phyloP scores from a whole-genome alignment of 2,888 invertebrate species.

The Venusia cambrica region DNA sequence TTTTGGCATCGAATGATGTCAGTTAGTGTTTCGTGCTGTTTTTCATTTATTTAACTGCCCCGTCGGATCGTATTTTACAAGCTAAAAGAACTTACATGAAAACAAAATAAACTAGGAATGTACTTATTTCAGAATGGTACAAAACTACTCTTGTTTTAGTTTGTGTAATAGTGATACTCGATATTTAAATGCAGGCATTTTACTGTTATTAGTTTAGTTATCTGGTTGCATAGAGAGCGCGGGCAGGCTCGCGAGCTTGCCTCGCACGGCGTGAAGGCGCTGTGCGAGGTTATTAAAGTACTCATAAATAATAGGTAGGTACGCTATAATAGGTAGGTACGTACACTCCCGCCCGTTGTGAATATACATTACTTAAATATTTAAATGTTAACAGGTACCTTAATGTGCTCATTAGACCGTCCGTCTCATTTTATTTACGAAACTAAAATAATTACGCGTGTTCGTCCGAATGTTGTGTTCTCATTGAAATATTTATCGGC shows the following conservation, averaged over 20 bases:
- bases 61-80: slow-evolving; percentile 40
- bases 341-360: slow-evolving; percentile 51
- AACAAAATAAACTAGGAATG: slow-evolving; percentile 16
- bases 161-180: slow-evolving; percentile 21
- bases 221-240: slow-evolving; percentile 17
- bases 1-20: slow-evolving; percentile 56
- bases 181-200: slow-evolving; percentile 23
- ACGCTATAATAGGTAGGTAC: too few relatives aligned
- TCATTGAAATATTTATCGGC: slow-evolving; percentile 67
- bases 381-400: slow-evolving; percentile 53
- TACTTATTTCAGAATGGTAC: slow-evolving; percentile 11
- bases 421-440: slow-evolving; percentile 59
- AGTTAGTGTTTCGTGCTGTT: slow-evolving; percentile 49
- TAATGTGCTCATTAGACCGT: slow-evolving; percentile 60
- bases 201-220: slow-evolving; percentile 24
- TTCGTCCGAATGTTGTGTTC: slow-evolving; percentile 53
- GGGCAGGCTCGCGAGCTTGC: slow-evolving; percentile 27
- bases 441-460: slow-evolving; percentile 65
- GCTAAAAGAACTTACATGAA: slow-evolving; percentile 13
- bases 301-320: slow-evolving; percentile 32
- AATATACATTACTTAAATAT: slow-evolving; percentile 41
- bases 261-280: slow-evolving; percentile 37
- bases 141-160: slow-evolving; percentile 19
- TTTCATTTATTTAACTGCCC: slow-evolving; percentile 55
- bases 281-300: slow-evolving; percentile 35